phyloP scores from a whole-genome alignment of 2,113 vertebrate genomes.

The Muntiacus muntjak region DNA sequence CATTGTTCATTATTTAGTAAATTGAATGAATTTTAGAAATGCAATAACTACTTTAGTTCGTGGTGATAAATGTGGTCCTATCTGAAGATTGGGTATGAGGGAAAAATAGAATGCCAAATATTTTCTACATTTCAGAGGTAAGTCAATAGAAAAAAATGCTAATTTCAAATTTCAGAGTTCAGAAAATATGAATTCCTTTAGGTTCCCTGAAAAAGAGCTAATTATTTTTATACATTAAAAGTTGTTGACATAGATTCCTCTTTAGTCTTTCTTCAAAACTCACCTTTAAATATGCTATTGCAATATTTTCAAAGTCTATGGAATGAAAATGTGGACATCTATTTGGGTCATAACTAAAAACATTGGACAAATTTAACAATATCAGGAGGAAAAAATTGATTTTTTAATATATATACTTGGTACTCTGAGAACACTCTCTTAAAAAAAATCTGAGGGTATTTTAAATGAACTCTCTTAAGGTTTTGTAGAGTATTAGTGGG shows the following conservation, averaged over 20 bases:
- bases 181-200: neutral
- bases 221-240: neutral
- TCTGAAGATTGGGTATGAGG: neutral
- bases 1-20: neutral
- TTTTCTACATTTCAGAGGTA: slow-evolving; percentile 15
- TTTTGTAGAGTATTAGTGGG: neutral
- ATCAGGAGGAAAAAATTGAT: neutral
- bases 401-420: neutral
- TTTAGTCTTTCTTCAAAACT: slow-evolving; percentile 7
- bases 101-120: neutral
- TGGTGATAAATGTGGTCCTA: neutral
- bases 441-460: neutral
- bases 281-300: neutral
- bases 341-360: neutral
- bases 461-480: neutral
- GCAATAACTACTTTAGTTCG: neutral
- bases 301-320: neutral
- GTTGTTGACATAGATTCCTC: neutral
- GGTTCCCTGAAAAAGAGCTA: neutral
- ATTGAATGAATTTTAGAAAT: slow-evolving; percentile 23
- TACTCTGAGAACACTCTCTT: neutral
- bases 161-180: neutral
- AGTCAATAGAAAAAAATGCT: neutral
- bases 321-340: neutral
- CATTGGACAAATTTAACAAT: slow-evolving; percentile 13